Percentiles rank a stretch among this genome's conserved stretches.
These are phyloP conservation scores for Atherinomorus stipes DNA, from an alignment of 2,113 vertebrate genomes.

Conservation along the genomic window DNA sequence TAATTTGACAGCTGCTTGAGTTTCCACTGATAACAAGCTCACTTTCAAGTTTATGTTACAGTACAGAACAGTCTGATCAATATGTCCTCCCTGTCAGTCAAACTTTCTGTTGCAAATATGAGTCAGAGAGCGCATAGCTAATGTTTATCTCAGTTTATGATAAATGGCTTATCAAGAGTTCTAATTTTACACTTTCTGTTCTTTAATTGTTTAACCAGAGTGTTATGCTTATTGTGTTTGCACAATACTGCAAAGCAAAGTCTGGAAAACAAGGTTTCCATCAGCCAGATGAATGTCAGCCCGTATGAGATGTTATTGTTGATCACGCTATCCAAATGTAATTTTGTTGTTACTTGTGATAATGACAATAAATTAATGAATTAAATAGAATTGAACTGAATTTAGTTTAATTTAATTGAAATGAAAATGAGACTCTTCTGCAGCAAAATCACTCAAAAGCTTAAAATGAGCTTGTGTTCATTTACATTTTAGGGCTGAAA, in stretches of 20 bases:
- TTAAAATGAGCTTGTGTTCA: too few species aligned
- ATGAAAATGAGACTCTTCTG: not conserved
- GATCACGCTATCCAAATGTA: not conserved
- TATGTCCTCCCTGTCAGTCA: slow-evolving; percentile 1
- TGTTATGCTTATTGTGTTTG: not conserved
- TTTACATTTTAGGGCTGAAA: not conserved
- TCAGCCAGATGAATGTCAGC: not conserved
- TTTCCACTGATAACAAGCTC: slow-evolving; percentile 18
- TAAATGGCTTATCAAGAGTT: not conserved
- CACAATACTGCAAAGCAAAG: not conserved
- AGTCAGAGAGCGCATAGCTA: slow-evolving; percentile 14
- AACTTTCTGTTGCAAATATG: slow-evolving; percentile 40
- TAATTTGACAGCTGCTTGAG: slow-evolving; percentile 8
- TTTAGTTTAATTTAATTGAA: too few species aligned
- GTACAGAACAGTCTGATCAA: slow-evolving; percentile 2
- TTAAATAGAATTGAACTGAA: too few species aligned
- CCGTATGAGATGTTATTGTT: not conserved
- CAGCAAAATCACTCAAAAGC: not conserved
- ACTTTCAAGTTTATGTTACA: not conserved
- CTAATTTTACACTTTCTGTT: slow-evolving; percentile 24
- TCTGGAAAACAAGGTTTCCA: not conserved
- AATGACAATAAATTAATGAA: too few species aligned
- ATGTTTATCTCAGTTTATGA: slow-evolving; percentile 42
- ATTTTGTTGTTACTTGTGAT: too few species aligned
- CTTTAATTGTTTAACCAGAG: slow-evolving; percentile 3